Evolutionary conservation across 2,113 vertebrate species (phyloP), one percentile per base, ranked within the genome.

Genomic region (Gnathonemus echidnorhynchus): DNA sequence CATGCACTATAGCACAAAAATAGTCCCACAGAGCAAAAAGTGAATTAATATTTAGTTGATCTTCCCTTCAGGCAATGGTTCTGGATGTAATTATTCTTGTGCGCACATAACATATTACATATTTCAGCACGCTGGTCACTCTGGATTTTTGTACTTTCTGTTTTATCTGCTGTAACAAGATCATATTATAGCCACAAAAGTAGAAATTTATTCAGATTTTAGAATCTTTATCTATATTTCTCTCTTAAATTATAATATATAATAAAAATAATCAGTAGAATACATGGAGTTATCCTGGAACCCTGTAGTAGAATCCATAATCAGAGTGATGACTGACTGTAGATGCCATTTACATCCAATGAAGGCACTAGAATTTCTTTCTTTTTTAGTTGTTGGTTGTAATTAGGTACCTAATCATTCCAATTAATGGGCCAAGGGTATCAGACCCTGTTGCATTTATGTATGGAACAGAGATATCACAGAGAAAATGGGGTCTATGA

Each of bases 1-100:
- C 70, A 89, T 83, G 48, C 88, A 83, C n/a, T 48, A 53, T 53
- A 21, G 88, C 46, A 53, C 88, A 89, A 89, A 89, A 89, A 89
- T 48, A 80, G 70, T 31, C 70, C 48, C 49, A 80, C 66, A 80
- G 49, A 35, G 49, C 49, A 80, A 80, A 56, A 74, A 89, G 88
- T 52, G 70, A 89, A 53, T 74, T 35, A 77, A 80, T 89, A 89
- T 89, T 89, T 89, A 89, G 46, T 80, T 52, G 45, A 89, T 80
- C 66, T 80, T n/a, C 66, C 88, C 88, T 89, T 21, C 88, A 89
- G 88, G 88, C 48, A 52, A 2, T 80, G 49, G 42, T 83, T 52
- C 48, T 49, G 48, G 46, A 53, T 52, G 48, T 89, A 49, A 80
- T 89, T 80, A 77, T 39, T 89, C 70, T 70, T 89, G 48, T 39